phyloP scores from a whole-genome alignment of 2,888 invertebrate genomes.

The Dendrolimus pini region DNA sequence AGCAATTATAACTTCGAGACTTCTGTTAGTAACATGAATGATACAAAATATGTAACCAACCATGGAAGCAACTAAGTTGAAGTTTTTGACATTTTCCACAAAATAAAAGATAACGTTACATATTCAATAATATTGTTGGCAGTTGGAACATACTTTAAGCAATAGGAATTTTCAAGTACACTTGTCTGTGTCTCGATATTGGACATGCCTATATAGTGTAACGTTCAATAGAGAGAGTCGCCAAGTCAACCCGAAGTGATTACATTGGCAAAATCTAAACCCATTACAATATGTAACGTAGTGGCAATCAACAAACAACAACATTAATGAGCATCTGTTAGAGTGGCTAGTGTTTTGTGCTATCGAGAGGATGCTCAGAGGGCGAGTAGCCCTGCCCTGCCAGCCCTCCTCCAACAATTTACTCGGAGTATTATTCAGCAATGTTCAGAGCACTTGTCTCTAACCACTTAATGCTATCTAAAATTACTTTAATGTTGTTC shows the following conservation, averaged over 20 bases:
- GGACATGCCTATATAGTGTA: too few relatives aligned
- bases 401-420: constrained; percentile 36
- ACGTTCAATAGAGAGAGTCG: too few relatives aligned
- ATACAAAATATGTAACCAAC: too few relatives aligned
- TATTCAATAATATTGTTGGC: too few relatives aligned
- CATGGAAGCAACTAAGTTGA: too few relatives aligned
- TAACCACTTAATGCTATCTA: constrained; percentile 39
- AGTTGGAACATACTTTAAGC: too few relatives aligned
- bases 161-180: too few relatives aligned
- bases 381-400: constrained; percentile 25
- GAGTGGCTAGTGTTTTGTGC: constrained; percentile 24
- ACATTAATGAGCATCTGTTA: constrained; percentile 29
- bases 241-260: not conserved
- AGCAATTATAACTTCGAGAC: too few relatives aligned
- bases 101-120: too few relatives aligned
- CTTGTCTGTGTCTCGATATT: too few relatives aligned
- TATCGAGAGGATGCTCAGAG: constrained; percentile 19
- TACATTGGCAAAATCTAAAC: not conserved
- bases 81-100: too few relatives aligned
- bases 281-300: not conserved
- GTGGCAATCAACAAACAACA: constrained; percentile 5
- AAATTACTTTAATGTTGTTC: constrained; percentile 37
- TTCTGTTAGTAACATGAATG: too few relatives aligned
- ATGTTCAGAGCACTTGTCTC: constrained; percentile 43
- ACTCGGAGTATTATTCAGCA: constrained; percentile 39